Conservation (phyloP, 2,888 invertebrate genomes). For the Lobophora halterata region DNA sequence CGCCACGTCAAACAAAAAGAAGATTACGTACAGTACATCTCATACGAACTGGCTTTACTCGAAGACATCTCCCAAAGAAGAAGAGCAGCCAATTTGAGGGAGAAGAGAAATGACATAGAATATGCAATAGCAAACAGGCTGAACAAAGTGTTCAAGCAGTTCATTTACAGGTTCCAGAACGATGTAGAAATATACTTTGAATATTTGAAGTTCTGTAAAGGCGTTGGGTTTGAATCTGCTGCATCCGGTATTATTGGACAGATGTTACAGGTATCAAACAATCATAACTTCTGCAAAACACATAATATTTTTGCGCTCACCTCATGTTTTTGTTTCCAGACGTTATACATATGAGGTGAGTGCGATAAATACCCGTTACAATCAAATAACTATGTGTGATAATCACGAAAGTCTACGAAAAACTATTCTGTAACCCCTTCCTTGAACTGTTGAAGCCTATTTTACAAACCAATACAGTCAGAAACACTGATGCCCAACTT, state of each 20-base stretch:
- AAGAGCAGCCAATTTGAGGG: conserved; percentile 75
- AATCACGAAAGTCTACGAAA: too few species aligned
- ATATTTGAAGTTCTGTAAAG: conserved; percentile 89
- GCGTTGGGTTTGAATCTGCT: conserved; percentile 79
- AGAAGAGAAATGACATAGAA: conserved; percentile 85
- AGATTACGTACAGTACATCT: conserved; percentile 85
- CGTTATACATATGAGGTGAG: too few species aligned
- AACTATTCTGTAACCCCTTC: too few species aligned
- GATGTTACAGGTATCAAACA: conserved; percentile 78
- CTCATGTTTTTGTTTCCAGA: too few species aligned
- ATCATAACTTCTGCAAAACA: conserved; percentile 5
- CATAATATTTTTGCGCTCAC: too few species aligned
- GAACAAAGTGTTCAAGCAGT: conserved; percentile 86
- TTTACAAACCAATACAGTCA: too few species aligned
- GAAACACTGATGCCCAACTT: too few species aligned
- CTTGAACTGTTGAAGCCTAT: too few species aligned
- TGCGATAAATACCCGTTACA: too few species aligned
- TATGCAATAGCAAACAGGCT: conserved; percentile 85
- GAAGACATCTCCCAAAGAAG: conserved; percentile 83
- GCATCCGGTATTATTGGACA: conserved; percentile 81
- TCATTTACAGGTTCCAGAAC: conserved; percentile 84
- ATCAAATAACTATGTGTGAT: too few species aligned
- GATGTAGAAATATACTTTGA: conserved; percentile 88
- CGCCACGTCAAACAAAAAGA: conserved; percentile 84
- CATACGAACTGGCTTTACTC: conserved; percentile 85